Conservation (phyloP, 2,888 invertebrate species). For the Ennomos fuscantarius region DNA sequence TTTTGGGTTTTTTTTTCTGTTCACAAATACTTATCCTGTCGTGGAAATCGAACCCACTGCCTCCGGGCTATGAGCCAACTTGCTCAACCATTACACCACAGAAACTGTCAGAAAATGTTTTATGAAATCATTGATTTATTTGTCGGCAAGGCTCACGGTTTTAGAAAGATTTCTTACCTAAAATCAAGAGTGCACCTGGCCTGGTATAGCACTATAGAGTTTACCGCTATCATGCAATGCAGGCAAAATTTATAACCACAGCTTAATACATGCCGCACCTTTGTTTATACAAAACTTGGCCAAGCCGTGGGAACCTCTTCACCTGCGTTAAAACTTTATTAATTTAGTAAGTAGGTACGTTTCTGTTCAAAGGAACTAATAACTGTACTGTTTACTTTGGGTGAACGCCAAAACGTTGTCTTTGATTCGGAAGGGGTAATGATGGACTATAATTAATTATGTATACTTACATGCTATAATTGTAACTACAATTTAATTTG, state of each 20-base stretch:
- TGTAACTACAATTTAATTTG: no score
- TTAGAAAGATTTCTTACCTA: no score
- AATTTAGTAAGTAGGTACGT: constrained; percentile 32
- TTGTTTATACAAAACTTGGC: constrained; percentile 39
- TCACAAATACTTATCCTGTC: no score
- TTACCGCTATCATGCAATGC: constrained; percentile 12
- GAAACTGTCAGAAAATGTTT: no score
- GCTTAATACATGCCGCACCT: constrained; percentile 21
- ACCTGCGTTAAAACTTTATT: constrained; percentile 42
- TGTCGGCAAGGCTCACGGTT: no score
- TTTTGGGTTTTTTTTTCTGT: no score
- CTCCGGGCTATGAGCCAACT: no score
- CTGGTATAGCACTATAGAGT: neutral
- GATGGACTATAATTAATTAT: no score
- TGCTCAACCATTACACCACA: no score
- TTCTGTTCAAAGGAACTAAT: constrained; percentile 27
- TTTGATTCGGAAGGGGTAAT: neutral
- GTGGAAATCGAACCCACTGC: no score
- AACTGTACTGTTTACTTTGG: constrained; percentile 21
- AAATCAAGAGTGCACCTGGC: neutral
- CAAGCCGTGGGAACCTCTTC: constrained; percentile 32
- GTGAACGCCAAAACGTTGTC: constrained; percentile 10
- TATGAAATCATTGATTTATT: no score
- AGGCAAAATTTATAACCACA: constrained; percentile 16
- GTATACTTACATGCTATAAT: no score